These are phyloP conservation scores for Perca flavescens DNA, from an alignment of 2,113 vertebrate species.

Conservation along the genomic window DNA sequence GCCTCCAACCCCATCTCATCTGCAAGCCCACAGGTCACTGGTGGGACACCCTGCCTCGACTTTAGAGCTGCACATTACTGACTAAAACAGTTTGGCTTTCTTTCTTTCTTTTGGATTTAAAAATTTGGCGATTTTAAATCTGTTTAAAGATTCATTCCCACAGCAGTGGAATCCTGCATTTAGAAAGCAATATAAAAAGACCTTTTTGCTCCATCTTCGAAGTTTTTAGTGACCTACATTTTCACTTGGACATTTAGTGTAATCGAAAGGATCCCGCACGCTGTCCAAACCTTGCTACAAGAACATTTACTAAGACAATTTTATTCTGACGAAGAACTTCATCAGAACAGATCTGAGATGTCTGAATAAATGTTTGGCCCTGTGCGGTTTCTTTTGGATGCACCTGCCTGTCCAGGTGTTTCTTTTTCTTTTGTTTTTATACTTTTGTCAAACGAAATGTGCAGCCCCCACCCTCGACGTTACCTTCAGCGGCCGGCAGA, in stretches of 20 bases:
- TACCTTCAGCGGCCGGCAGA: slow-evolving; percentile 26
- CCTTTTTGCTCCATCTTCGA: not conserved
- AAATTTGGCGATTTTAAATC: not conserved
- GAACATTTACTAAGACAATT: slow-evolving; percentile 42
- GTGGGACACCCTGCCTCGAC: slow-evolving; percentile 29
- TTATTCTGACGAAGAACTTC: slow-evolving; percentile 40
- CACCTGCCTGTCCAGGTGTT: slow-evolving; percentile 2
- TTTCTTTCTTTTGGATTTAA: not conserved
- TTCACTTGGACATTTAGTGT: slow-evolving; percentile 16
- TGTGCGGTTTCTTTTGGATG: slow-evolving; percentile 14
- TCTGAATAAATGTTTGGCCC: slow-evolving; percentile 12
- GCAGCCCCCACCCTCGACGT: slow-evolving; percentile 17
- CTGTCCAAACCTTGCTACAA: slow-evolving; percentile 15
- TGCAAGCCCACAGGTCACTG: slow-evolving; percentile 25
- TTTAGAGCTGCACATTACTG: slow-evolving; percentile 38
- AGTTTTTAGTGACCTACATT: slow-evolving; percentile 17
- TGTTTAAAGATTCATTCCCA: slow-evolving; percentile 23
- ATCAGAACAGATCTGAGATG: slow-evolving; percentile 43
- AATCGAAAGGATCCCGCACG: slow-evolving; percentile 23
- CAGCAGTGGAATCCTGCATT: slow-evolving; percentile 34
- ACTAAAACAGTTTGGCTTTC: not conserved
- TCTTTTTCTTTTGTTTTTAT: not conserved
- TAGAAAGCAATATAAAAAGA: slow-evolving; percentile 52
- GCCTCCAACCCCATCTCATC: slow-evolving; percentile 34
- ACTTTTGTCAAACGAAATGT: slow-evolving; percentile 32